phyloP scores from a whole-genome alignment of 2,797 vertebrate species.

The Aldrovandia affinis region DNA sequence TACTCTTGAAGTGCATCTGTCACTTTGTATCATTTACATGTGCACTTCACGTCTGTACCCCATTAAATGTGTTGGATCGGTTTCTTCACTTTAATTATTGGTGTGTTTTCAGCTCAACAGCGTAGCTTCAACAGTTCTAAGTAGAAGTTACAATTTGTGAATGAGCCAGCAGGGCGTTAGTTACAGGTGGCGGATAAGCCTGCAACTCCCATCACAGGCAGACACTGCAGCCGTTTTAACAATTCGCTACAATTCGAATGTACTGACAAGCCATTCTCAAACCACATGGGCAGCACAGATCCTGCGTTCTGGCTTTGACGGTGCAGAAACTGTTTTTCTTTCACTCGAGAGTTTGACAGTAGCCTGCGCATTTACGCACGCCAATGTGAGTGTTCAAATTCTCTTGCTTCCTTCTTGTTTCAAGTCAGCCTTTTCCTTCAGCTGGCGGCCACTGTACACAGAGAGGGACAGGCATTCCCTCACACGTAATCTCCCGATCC shows the following conservation, averaged over 20 bases:
- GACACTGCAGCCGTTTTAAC: not conserved
- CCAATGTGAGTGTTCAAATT: not conserved
- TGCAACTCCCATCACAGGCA: not conserved
- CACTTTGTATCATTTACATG: not conserved
- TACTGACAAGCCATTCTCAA: not conserved
- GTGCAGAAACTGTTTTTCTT: not conserved
- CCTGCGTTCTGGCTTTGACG: not conserved
- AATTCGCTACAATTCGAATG: not conserved
- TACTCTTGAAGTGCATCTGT: not conserved
- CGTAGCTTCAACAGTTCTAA: not conserved
- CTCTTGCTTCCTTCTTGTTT: not conserved
- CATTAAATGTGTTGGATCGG: too few species aligned
- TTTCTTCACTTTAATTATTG: not conserved
- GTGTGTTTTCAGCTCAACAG: not conserved
- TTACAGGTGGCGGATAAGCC: too few species aligned
- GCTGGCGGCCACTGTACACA: not conserved
- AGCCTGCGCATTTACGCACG: not conserved
- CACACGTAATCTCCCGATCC: not conserved
- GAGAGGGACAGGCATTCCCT: slow-evolving; percentile 16
- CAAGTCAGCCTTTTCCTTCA: not conserved
- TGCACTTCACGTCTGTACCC: too few species aligned
- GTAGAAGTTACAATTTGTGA: not conserved
- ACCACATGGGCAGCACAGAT: not conserved
- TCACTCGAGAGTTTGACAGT: not conserved
- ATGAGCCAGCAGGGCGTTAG: not conserved